These are phyloP conservation scores for Alectoris magna DNA, from an alignment of 2,797 vertebrate species.

Conservation along the genomic window DNA sequence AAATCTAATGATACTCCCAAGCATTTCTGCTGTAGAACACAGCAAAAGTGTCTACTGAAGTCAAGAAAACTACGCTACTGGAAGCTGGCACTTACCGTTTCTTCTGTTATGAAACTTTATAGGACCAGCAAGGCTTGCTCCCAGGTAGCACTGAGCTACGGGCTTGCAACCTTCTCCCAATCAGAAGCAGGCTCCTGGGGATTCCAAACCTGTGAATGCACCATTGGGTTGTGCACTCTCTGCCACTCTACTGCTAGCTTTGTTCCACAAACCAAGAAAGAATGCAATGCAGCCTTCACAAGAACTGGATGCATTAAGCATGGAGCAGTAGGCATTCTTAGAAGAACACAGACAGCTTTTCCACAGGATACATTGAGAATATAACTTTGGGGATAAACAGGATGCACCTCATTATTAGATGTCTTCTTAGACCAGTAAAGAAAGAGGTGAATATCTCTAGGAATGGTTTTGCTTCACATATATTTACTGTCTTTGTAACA, in stretches of 20 bases:
- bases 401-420: not conserved
- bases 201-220: not conserved
- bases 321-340: not conserved
- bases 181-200: not conserved
- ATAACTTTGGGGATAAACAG: not conserved
- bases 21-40: not conserved
- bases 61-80: not conserved
- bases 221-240: not conserved
- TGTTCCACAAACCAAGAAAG: not conserved
- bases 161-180: not conserved
- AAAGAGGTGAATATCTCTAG: not conserved
- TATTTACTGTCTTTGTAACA: not conserved
- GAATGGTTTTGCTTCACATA: not conserved
- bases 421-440: not conserved
- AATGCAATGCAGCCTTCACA: not conserved
- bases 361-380: not conserved
- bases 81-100: too few relatives aligned
- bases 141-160: not conserved
- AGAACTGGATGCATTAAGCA: not conserved
- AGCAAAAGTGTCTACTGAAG: fast-evolving
- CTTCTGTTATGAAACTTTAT: not conserved
- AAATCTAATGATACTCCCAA: not conserved
- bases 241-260: not conserved
- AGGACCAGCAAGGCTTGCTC: not conserved
- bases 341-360: not conserved